Evolutionary conservation across 2,888 invertebrate species (phyloP).

Genomic region (Oxytorus armatus): DNA sequence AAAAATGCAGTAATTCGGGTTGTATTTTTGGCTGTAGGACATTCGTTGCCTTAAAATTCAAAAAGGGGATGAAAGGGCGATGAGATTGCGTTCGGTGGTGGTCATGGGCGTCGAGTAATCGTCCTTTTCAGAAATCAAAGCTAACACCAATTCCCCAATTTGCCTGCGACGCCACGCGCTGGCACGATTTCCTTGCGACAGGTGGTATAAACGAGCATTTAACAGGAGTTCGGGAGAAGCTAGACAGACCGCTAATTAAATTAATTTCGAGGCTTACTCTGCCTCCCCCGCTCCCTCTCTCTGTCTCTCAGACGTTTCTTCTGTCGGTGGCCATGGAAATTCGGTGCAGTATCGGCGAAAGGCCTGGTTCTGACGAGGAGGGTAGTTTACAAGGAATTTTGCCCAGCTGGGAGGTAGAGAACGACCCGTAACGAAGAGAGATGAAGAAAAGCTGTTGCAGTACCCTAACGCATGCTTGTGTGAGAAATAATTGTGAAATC

Average conservation of each 20-base stretch:
- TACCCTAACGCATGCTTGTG: background rate
- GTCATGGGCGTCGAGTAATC: conserved; percentile 31
- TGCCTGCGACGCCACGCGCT: conserved; percentile 22
- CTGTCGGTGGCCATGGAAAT: conserved; percentile 51
- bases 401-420: background rate
- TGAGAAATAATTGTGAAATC: conserved; percentile 5
- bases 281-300: conserved; percentile 5
- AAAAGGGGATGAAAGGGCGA: conserved; percentile 12
- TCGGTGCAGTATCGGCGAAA: conserved; percentile 40
- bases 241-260: conserved; percentile 83
- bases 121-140: conserved; percentile 62
- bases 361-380: conserved; percentile 9
- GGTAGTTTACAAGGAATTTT: conserved; percentile 19
- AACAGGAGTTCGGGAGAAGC: conserved; percentile 77
- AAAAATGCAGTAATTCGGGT: conserved; percentile 51
- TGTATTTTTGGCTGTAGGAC: conserved; percentile 46
- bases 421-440: conserved; percentile 4
- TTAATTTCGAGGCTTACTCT: conserved; percentile 76
- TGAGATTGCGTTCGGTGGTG: conserved; percentile 8
- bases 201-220: conserved; percentile 82
- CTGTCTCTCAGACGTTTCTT: too few species aligned
- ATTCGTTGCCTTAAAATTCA: conserved; percentile 12
- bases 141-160: conserved; percentile 38
- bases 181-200: conserved; percentile 76
- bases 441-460: conserved; percentile 4